phyloP scores from a whole-genome alignment of 1,140 invertebrate species.

The Cyphomyrmex costatus region DNA sequence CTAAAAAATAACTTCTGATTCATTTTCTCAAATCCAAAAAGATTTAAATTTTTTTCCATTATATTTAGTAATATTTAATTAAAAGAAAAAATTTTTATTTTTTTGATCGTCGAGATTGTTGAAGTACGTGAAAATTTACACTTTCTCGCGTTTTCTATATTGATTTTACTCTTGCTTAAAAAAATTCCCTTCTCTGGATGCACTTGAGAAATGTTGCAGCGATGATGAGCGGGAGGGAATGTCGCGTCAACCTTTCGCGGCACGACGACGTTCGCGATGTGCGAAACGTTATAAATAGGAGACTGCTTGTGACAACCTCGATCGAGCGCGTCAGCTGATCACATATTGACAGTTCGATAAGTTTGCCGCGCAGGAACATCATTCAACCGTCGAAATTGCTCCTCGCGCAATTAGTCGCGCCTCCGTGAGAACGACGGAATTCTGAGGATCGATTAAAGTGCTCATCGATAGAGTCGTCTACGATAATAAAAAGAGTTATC shows the following conservation, averaged over 20 bases:
- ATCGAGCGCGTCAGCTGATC: conserved; percentile 82
- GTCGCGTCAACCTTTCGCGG: conserved; percentile 19
- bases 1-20: neutral
- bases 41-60: neutral
- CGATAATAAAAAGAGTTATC: neutral
- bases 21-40: neutral
- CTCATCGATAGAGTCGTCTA: conserved; percentile 12
- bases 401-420: conserved; percentile 59
- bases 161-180: neutral
- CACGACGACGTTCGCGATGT: conserved; percentile 35
- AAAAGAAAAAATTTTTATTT: neutral
- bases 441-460: conserved; percentile 33
- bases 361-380: conserved; percentile 61
- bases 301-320: conserved; percentile 56
- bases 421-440: conserved; percentile 22
- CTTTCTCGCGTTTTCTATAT: conserved; percentile 8
- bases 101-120: neutral
- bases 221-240: neutral
- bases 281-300: conserved; percentile 78
- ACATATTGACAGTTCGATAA: conserved; percentile 85
- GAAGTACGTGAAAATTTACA: no score
- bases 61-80: no score
- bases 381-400: conserved; percentile 57
- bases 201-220: neutral
- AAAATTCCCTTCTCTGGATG: neutral